These are phyloP conservation scores for Rhopalosiphum padi DNA, from an alignment of 1,140 invertebrate species.

Conservation along the genomic window DNA sequence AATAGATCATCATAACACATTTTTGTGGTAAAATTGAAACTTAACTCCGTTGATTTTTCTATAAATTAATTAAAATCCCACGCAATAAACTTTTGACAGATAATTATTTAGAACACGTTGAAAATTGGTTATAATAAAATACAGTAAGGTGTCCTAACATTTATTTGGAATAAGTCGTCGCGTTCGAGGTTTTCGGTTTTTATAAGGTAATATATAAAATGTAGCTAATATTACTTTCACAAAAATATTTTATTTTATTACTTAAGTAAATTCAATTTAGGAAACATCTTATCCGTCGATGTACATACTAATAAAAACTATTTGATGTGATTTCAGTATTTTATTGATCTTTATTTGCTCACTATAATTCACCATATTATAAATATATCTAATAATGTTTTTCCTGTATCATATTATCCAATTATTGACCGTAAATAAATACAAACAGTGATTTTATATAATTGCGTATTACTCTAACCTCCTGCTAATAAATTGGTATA, in stretches of 20 bases:
- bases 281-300: neutral
- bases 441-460: neutral
- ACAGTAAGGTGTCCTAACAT: neutral
- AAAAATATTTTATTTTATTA: slow-evolving; percentile 9
- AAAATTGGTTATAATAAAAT: neutral
- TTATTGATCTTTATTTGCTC: neutral
- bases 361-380: neutral
- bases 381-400: neutral
- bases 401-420: neutral
- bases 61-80: neutral
- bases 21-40: neutral
- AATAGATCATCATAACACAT: neutral
- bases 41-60: neutral
- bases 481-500: slow-evolving; percentile 13
- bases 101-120: neutral
- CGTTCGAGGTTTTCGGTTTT: neutral
- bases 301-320: too few species aligned
- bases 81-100: neutral
- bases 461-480: neutral
- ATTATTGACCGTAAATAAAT: neutral
- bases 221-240: neutral
- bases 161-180: neutral
- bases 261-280: slow-evolving; percentile 11
- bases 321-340: neutral
- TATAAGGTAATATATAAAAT: neutral